Conservation (phyloP, 2,888 invertebrate genomes). For the Tenthredo notha region DNA sequence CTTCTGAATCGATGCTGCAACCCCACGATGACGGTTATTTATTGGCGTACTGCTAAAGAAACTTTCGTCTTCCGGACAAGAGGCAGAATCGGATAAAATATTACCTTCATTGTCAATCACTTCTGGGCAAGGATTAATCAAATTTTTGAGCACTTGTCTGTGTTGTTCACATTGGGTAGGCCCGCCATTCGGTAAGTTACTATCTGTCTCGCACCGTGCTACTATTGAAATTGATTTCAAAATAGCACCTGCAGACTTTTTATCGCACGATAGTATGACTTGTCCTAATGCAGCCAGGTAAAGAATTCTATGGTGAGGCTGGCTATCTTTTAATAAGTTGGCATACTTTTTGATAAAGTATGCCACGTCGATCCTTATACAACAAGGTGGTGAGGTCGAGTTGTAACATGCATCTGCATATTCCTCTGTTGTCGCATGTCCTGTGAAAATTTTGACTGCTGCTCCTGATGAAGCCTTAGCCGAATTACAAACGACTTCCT, state of each 20-base stretch:
- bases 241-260: conserved; percentile 46
- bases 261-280: conserved; percentile 45
- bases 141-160: background rate
- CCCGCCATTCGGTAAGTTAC: background rate
- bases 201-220: conserved; percentile 49
- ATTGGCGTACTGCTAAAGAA: background rate
- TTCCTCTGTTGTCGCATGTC: conserved; percentile 19
- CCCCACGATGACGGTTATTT: background rate
- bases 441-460: conserved; percentile 52
- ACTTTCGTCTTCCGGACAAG: background rate
- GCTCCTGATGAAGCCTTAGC: conserved; percentile 28
- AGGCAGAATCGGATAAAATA: background rate
- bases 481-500: conserved; percentile 2
- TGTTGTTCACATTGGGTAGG: background rate
- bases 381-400: conserved; percentile 43
- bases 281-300: conserved; percentile 55
- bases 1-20: background rate
- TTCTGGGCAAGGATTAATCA: background rate
- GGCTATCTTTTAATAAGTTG: conserved; percentile 37
- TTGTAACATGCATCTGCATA: conserved; percentile 45
- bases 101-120: background rate
- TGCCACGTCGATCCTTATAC: conserved; percentile 57
- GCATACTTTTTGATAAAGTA: conserved; percentile 56
- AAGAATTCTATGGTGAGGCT: conserved; percentile 7
- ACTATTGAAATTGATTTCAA: conserved; percentile 51